These are phyloP conservation scores for Temnopleurus reevesii DNA, from an alignment of 53 echinoderm and acorn worm genomes.

Conservation along the genomic window DNA sequence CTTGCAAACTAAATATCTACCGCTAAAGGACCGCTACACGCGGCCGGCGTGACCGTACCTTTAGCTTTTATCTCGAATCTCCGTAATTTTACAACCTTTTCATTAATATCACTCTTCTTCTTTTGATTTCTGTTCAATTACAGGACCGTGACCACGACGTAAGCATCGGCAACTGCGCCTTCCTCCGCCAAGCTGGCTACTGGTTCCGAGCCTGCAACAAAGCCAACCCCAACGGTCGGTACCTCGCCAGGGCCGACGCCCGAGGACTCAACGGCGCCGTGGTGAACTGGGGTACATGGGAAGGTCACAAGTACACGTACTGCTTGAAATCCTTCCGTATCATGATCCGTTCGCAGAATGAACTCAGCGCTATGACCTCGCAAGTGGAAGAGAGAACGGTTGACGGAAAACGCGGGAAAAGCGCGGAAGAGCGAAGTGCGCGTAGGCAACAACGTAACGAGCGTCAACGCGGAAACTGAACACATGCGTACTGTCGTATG, in stretches of 20 bases:
- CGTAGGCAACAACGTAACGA: slow-evolving; percentile 22
- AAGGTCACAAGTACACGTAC: slow-evolving; percentile 71
- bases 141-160: slow-evolving; percentile 89
- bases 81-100: no score
- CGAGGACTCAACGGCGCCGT: slow-evolving; percentile 84
- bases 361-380: slow-evolving; percentile 39
- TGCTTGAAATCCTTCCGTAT: slow-evolving; percentile 83
- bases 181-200: slow-evolving; percentile 83
- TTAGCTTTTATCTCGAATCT: no score
- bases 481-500: not conserved
- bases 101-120: no score
- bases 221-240: slow-evolving; percentile 91
- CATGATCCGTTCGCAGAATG: slow-evolving; percentile 79
- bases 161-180: slow-evolving; percentile 70
- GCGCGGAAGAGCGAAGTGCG: not conserved
- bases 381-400: slow-evolving; percentile 9
- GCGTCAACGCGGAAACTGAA: slow-evolving; percentile 7
- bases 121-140: not conserved
- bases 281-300: slow-evolving; percentile 93
- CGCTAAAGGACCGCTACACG: no score
- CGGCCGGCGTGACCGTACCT: no score
- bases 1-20: no score
- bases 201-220: slow-evolving; percentile 91
- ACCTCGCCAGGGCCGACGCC: slow-evolving; percentile 60
- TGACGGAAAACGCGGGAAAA: not conserved